Percentiles rank a stretch among this genome's conserved stretches.
Evolutionary conservation across 2,888 invertebrate species (phyloP).

Genomic region (Drosophila pseudotakahashii): DNA sequence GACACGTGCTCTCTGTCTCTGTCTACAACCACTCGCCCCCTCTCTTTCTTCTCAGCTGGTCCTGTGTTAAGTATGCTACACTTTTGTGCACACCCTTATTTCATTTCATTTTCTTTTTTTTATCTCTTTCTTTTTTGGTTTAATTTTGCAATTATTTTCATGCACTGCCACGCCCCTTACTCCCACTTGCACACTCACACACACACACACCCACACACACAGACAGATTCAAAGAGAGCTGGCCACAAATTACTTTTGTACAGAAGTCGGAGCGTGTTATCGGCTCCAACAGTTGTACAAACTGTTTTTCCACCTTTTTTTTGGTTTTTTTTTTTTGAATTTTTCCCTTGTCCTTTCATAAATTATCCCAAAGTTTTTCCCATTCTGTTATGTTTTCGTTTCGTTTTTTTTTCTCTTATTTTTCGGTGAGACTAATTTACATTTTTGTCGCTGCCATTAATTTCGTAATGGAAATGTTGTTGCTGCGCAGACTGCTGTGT

Average conservation of each 20-base stretch:
- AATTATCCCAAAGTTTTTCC: slow-evolving; percentile 53
- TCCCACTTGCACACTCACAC: slow-evolving; percentile 14
- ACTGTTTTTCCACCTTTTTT: slow-evolving; percentile 37
- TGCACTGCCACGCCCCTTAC: slow-evolving; percentile 51
- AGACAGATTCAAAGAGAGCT: neutral
- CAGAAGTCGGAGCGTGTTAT: slow-evolving; percentile 68
- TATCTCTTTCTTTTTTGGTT: slow-evolving; percentile 7
- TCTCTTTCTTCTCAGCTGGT: neutral
- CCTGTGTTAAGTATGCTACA: slow-evolving; percentile 59
- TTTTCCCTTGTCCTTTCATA: slow-evolving; percentile 37
- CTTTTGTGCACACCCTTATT: slow-evolving; percentile 14
- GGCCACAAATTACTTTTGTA: slow-evolving; percentile 73
- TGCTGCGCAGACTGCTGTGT: slow-evolving; percentile 5
- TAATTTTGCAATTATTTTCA: slow-evolving; percentile 66
- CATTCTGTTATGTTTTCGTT: slow-evolving; percentile 29
- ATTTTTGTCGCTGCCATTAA: slow-evolving; percentile 78
- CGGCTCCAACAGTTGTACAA: slow-evolving; percentile 64
- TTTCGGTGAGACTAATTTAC: slow-evolving; percentile 73
- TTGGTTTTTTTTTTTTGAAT: neutral
- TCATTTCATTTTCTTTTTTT: slow-evolving; percentile 14
- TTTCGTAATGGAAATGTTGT: slow-evolving; percentile 59
- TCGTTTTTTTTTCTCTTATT: slow-evolving; percentile 21
- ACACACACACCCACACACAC: slow-evolving; percentile 6
- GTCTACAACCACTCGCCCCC: neutral
- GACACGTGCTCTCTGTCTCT: slow-evolving; percentile 34